A percentile compares a stretch with the other conserved stretches of the same genome.
These are phyloP conservation scores for Netelia virgata DNA, from an alignment of 2,888 invertebrate species.

Conservation along the genomic window DNA sequence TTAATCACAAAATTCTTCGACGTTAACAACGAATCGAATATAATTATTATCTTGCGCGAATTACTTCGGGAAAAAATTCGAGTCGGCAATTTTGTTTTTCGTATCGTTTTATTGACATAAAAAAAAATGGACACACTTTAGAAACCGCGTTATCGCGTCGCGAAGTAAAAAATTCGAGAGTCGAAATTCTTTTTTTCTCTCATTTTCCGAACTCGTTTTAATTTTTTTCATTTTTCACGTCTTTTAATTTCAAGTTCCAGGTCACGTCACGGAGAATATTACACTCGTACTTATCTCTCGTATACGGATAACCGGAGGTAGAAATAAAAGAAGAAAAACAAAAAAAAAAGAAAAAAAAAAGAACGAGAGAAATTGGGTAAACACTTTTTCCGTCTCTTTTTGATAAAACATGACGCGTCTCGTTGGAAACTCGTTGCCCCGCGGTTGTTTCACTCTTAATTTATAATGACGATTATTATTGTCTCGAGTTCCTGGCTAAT, in stretches of 20 bases:
- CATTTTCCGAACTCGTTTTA: background rate
- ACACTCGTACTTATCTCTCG: conserved; percentile 38
- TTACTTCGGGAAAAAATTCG: too few species aligned
- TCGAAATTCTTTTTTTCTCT: conserved; percentile 3
- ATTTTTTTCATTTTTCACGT: conserved; percentile 1
- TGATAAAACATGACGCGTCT: background rate
- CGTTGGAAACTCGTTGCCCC: conserved; percentile 29
- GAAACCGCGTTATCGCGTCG: background rate
- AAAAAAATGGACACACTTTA: background rate
- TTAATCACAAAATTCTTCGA: background rate
- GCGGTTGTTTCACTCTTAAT: conserved; percentile 33
- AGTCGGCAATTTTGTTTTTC: too few species aligned
- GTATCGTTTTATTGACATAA: background rate
- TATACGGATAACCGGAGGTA: conserved; percentile 6
- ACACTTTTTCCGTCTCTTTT: conserved; percentile 12
- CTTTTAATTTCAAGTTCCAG: conserved; percentile 8
- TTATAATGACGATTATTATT: conserved; percentile 33
- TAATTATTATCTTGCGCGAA: too few species aligned
- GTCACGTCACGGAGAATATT: conserved; percentile 25
- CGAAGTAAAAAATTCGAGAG: too few species aligned
- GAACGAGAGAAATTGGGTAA: background rate
- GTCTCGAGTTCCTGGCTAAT: conserved; percentile 41
- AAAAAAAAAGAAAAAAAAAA: background rate
- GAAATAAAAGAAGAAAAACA: conserved; percentile 9
- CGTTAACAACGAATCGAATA: too few species aligned